A percentile compares a stretch with the other conserved stretches of the same genome.
phyloP scores from a whole-genome alignment of 2,113 vertebrate genomes.

The Heterochromis multidens region DNA sequence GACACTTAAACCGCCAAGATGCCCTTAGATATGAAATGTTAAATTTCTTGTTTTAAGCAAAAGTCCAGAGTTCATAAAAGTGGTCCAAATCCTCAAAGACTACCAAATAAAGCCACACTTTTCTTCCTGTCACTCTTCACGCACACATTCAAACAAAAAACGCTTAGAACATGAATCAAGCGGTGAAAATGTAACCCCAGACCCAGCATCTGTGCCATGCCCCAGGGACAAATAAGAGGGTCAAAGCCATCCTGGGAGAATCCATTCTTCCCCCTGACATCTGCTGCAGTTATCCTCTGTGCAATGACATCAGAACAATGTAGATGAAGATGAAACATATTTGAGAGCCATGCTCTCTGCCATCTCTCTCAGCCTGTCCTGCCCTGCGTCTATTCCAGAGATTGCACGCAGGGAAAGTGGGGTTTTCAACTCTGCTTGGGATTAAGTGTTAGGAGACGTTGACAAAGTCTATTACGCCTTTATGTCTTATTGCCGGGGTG shows the following conservation, averaged over 20 bases:
- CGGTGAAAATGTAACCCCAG: slow-evolving; percentile 34
- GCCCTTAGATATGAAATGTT: not conserved
- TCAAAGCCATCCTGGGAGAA: slow-evolving; percentile 65
- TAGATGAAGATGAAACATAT: slow-evolving; percentile 52
- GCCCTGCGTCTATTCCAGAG: not conserved
- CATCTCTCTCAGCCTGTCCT: not conserved
- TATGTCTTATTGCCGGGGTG: not conserved
- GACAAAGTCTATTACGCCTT: slow-evolving; percentile 35
- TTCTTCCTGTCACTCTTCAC: not conserved
- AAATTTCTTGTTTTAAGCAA: not conserved
- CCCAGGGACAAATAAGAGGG: slow-evolving; percentile 70
- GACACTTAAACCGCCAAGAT: not conserved
- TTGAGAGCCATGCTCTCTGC: slow-evolving; percentile 34
- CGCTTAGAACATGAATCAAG: slow-evolving; percentile 24
- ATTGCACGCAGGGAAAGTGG: not conserved
- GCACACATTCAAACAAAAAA: not conserved
- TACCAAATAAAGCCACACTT: not conserved
- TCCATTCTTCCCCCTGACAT: slow-evolving; percentile 70
- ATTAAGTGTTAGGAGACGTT: slow-evolving; percentile 28
- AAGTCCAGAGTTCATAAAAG: not conserved
- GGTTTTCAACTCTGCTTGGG: not conserved
- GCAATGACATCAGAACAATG: slow-evolving; percentile 64
- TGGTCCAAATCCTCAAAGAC: not conserved
- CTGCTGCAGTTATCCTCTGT: slow-evolving; percentile 62
- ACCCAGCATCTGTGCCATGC: slow-evolving; percentile 64